Percentiles rank a stretch among this genome's conserved stretches.
These are phyloP conservation scores for Sphenodon punctatus DNA, from an alignment of 2,797 vertebrate genomes.

Conservation along the genomic window DNA sequence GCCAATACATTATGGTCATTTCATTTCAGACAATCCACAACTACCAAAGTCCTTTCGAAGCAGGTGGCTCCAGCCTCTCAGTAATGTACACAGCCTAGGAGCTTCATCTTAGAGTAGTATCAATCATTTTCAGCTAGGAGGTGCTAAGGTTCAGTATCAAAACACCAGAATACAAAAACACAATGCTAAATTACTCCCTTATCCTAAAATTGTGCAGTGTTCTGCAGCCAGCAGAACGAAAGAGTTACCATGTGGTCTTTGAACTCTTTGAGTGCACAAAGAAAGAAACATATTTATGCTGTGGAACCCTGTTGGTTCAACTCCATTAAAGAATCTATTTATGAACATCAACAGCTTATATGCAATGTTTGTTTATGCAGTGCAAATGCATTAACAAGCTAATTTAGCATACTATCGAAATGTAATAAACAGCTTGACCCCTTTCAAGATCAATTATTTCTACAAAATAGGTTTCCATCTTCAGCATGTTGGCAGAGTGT, in stretches of 20 bases:
- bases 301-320: background rate
- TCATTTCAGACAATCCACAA: too few species aligned
- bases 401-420: constrained; percentile 43
- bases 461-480: constrained; percentile 44
- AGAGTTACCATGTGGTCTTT: constrained; percentile 2
- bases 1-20: too few species aligned
- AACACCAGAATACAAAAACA: background rate
- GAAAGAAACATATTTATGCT: constrained; percentile 24
- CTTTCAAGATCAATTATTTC: constrained; percentile 47
- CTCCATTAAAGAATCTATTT: constrained; percentile 19
- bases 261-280: background rate
- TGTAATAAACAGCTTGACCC: constrained; percentile 34
- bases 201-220: background rate
- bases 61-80: background rate
- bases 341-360: constrained; percentile 21
- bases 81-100: background rate
- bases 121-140: constrained; percentile 10
- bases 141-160: constrained; percentile 6
- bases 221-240: background rate
- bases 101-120: background rate
- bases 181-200: background rate
- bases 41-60: too few species aligned
- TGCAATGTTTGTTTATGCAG: constrained; percentile 34
- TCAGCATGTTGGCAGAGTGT: constrained; percentile 34
- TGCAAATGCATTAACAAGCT: constrained; percentile 29